Percentiles rank a stretch among this genome's conserved stretches.
These are phyloP conservation scores for Carassius auratus DNA, from an alignment of 2,113 vertebrate genomes.

Conservation along the genomic window DNA sequence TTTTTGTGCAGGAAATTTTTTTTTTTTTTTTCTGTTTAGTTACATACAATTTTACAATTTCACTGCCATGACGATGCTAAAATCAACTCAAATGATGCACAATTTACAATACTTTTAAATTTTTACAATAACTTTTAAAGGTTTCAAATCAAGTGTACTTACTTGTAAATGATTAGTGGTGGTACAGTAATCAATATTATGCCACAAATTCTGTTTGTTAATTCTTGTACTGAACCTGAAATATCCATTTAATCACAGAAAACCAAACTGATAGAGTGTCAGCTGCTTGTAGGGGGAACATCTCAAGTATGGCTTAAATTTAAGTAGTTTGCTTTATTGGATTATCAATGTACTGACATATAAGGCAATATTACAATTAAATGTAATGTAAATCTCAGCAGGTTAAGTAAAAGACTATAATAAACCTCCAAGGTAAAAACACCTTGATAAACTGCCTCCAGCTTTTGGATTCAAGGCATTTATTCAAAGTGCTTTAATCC, in stretches of 20 bases:
- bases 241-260: not conserved
- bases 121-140: not conserved
- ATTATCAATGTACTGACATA: constrained; percentile 11
- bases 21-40: not conserved
- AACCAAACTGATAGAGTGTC: constrained; percentile 16
- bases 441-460: not conserved
- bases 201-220: not conserved
- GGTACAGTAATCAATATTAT: not conserved
- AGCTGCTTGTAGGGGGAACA: not conserved
- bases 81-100: not conserved
- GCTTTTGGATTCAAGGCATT: constrained; percentile 19
- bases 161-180: not conserved
- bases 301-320: not conserved
- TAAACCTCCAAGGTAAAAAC: constrained; percentile 23
- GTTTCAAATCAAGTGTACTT: not conserved
- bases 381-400: not conserved
- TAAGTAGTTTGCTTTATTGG: not conserved
- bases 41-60: not conserved
- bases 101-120: not conserved
- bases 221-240: not conserved
- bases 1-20: too few relatives aligned
- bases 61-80: not conserved
- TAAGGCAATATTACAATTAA: constrained; percentile 7
- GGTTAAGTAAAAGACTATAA: not conserved
- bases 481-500: constrained; percentile 15